Evolutionary conservation across 2,113 vertebrate genomes (phyloP).

Genomic region (Lagopus leucura): DNA sequence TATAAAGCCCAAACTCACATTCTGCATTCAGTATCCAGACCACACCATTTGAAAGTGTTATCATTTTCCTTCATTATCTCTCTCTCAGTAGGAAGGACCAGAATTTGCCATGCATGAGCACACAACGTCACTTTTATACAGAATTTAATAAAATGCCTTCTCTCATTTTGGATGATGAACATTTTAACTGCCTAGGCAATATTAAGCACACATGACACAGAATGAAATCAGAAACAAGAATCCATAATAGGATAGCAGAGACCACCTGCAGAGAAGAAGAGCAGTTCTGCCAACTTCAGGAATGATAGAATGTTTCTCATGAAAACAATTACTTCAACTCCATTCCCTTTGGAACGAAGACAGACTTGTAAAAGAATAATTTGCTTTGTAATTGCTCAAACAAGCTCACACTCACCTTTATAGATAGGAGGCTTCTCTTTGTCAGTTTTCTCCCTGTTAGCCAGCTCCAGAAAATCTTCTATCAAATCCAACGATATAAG

Average conservation of each 20-base stretch:
- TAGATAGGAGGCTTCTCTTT: constrained; percentile 88
- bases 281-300: background rate
- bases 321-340: background rate
- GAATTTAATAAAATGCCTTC: background rate
- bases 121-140: background rate
- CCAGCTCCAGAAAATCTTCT: constrained; percentile 95
- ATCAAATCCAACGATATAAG: constrained; percentile 98
- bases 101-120: background rate
- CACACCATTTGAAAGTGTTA: background rate
- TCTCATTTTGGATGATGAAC: background rate
- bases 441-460: constrained; percentile 86
- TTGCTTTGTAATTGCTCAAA: background rate
- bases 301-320: background rate
- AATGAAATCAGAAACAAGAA: background rate
- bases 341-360: background rate
- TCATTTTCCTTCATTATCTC: background rate
- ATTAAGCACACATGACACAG: background rate
- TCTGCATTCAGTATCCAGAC: background rate
- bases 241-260: background rate
- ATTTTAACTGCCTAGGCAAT: background rate
- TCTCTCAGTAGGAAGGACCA: background rate
- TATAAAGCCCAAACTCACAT: background rate
- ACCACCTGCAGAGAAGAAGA: background rate
- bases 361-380: background rate
- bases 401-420: constrained; percentile 84